Base-by-base conservation (phyloP, 2,113 vertebrate genomes). In the Ctenodactylus gundi region DNA sequence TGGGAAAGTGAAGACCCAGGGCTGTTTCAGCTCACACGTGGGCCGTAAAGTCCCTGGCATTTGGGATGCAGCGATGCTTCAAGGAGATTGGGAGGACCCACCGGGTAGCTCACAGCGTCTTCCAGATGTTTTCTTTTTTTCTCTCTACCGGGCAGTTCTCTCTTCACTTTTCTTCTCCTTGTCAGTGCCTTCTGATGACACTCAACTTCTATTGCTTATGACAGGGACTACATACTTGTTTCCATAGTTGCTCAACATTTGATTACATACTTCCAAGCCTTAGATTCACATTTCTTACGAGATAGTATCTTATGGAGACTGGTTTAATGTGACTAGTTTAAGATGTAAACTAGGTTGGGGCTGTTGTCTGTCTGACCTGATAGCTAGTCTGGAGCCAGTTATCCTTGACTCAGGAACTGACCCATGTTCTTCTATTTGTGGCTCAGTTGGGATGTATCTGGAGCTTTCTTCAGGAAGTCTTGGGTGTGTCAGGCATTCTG, bases 401-500 rank as follows among this genome's bases (percentile, higher is more conserved):
- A 34, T 62, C 64, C 64, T 89, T 46, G 70, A 81, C 60, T 77
- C 25, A 36, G 75, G 15, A 86, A 49, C 44, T 75, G 49, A 83
- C 31, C 9, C 41, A 7, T 39, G n/a, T 29, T n/a, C 14, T 34
- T 34, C 83, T 21, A 77, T 65, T 67, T 83, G 73, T 67, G 85
- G 23, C 31, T 68, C 85, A 25, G 55, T 75, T 85, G 58, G 46
- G 34, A 89, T 78, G 25, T 91, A 49, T 60, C 51, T 58, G 39
- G 9, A 77, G 21, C 23, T 84, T 91, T 95, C 53, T 75, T 31
- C 25, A 90, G 72, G 87, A 92, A 73, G 70, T 57, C 57, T 84
- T 93, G 62, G 39, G 86, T 77, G 12, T 93, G 68, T 78, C 58
- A 83, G 78, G 57, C 31, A 70, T 64, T 65, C 78, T 92, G 86